Conservation (phyloP, 1,140 invertebrate genomes). For the Papilio polytes region DNA sequence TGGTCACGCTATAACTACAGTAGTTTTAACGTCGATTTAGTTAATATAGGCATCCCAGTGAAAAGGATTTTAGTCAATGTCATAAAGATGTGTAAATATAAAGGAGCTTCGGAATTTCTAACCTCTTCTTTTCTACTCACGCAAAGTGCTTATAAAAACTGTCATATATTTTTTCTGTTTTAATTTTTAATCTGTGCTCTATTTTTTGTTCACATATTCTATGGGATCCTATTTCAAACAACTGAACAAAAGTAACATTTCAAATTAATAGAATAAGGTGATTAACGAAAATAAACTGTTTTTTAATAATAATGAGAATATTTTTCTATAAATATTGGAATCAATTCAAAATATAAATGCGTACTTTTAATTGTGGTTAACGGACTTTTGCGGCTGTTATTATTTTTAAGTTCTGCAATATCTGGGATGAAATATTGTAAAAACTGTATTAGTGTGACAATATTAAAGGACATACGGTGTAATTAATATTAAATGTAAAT, state of each 20-base stretch:
- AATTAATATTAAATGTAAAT: constrained; percentile 47
- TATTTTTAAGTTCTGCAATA: constrained; percentile 72
- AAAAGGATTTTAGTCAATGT: constrained; percentile 9
- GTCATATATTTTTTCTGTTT: not conserved
- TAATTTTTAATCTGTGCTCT: constrained; percentile 10
- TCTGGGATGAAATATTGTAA: constrained; percentile 74
- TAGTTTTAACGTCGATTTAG: constrained; percentile 34
- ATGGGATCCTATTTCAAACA: constrained; percentile 32
- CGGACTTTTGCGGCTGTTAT: constrained; percentile 64
- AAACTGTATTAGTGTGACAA: constrained; percentile 77
- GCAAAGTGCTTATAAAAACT: not conserved
- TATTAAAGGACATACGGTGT: constrained; percentile 63
- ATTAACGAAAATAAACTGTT: constrained; percentile 59
- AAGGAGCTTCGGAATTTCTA: not conserved
- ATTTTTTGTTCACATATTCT: constrained; percentile 3
- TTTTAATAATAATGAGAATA: constrained; percentile 61
- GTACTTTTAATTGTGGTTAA: constrained; percentile 56
- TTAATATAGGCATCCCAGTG: constrained; percentile 32
- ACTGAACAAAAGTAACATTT: constrained; percentile 43
- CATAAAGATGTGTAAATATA: constrained; percentile 12
- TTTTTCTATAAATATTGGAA: constrained; percentile 80
- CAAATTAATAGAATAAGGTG: constrained; percentile 49
- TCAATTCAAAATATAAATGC: constrained; percentile 58
- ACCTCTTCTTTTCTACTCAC: constrained; percentile 11
- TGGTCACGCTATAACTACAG: no score